phyloP scores from a whole-genome alignment of 2,113 vertebrate species.

The Lampris incognitus region DNA sequence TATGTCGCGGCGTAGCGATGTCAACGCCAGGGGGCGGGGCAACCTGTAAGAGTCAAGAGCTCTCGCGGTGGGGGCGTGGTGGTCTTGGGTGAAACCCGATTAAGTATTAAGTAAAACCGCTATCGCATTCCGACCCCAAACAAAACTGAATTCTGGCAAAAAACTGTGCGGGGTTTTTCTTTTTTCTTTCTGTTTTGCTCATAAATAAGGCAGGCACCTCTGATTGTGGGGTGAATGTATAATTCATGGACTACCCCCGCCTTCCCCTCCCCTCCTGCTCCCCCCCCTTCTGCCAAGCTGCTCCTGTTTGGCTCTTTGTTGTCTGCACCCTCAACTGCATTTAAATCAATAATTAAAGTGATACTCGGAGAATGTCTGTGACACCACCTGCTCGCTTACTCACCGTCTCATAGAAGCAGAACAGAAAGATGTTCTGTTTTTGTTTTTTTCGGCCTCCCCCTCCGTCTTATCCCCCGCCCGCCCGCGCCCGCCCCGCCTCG shows the following conservation, averaged over 20 bases:
- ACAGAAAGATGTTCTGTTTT: conserved; percentile 19
- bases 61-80: conserved; percentile 9
- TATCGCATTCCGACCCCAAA: conserved; percentile 70
- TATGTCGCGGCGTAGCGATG: conserved; percentile 42
- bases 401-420: conserved; percentile 47
- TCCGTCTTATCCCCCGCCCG: too few species aligned
- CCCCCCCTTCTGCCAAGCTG: conserved; percentile 71
- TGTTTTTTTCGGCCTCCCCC: too few species aligned
- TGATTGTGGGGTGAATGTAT: conserved; percentile 81
- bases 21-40: conserved; percentile 22
- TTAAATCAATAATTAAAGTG: conserved; percentile 83
- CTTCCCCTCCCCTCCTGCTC: conserved; percentile 68
- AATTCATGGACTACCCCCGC: conserved; percentile 77
- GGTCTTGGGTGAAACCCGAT: conserved; percentile 65
- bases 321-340: conserved; percentile 72
- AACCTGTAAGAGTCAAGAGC: conserved; percentile 38
- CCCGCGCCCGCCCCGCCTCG: too few species aligned
- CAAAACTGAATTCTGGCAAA: conserved; percentile 69
- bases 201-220: conserved; percentile 82
- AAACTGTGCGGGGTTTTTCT: conserved; percentile 65
- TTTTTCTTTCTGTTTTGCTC: conserved; percentile 45
- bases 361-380: conserved; percentile 66
- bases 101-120: conserved; percentile 75
- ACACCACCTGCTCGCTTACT: conserved; percentile 72
- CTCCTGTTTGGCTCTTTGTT: conserved; percentile 78